These are phyloP conservation scores for Grantiella picta DNA, from an alignment of 2,113 vertebrate genomes.

Conservation along the genomic window DNA sequence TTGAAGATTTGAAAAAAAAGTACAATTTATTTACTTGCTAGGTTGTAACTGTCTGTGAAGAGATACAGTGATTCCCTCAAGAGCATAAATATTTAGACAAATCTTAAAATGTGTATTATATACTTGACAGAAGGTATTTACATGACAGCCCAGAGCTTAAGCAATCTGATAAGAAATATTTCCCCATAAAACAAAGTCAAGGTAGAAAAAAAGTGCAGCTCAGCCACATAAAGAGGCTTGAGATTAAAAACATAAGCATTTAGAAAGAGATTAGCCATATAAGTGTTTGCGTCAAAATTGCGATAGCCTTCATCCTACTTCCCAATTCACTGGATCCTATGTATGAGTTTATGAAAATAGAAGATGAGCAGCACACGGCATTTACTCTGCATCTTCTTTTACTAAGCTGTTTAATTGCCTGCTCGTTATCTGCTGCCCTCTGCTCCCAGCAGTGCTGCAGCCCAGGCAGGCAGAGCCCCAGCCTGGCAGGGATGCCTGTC, in stretches of 20 bases:
- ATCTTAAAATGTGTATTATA: conserved; percentile 68
- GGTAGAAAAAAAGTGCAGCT: conserved; percentile 7
- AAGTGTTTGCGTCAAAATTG: neutral
- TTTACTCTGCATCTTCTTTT: neutral
- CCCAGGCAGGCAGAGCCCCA: rapidly evolving
- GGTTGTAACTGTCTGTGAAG: conserved; percentile 51
- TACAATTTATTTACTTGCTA: conserved; percentile 63
- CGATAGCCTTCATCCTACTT: neutral
- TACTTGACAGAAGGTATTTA: conserved; percentile 69
- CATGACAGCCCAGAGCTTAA: conserved; percentile 66
- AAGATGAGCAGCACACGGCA: neutral
- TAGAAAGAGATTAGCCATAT: conserved; percentile 37
- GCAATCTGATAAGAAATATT: conserved; percentile 72
- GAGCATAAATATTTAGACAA: conserved; percentile 76
- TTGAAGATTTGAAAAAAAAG: conserved; percentile 2
- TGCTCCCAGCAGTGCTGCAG: rapidly evolving
- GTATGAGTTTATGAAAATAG: neutral
- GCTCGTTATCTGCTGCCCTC: neutral
- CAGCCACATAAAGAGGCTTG: conserved; percentile 47
- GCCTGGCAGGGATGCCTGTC: rapidly evolving
- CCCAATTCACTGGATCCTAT: neutral
- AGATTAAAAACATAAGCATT: conserved; percentile 38
- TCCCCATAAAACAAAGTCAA: conserved; percentile 61
- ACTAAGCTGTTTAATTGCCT: neutral
- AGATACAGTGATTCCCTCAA: conserved; percentile 59